Conservation (phyloP, 1,140 invertebrate genomes). For the Hylaeus anthracinus region DNA sequence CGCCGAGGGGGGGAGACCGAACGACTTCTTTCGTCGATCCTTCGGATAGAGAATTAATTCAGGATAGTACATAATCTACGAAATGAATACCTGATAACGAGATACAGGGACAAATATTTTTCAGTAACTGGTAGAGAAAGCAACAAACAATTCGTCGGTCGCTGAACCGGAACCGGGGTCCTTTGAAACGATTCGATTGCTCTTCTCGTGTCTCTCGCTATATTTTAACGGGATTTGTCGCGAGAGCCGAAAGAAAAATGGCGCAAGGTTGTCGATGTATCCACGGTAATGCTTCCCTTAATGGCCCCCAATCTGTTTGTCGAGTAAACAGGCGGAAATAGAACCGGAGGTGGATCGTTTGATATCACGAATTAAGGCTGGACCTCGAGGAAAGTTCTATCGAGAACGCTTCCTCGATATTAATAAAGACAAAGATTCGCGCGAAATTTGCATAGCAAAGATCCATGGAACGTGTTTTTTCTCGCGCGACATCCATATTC, state of each 20-base stretch:
- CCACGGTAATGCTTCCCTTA: constrained; percentile 8
- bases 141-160: neutral
- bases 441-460: constrained; percentile 57
- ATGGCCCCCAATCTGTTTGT: constrained; percentile 29
- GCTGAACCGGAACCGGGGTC: neutral
- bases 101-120: too few species aligned
- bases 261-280: constrained; percentile 2
- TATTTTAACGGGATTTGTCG: constrained; percentile 22
- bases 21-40: constrained; percentile 23
- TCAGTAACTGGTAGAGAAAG: too few species aligned
- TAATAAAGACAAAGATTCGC: constrained; percentile 52
- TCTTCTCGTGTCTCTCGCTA: neutral
- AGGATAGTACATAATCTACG: too few species aligned
- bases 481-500: constrained; percentile 61
- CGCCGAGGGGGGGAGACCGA: constrained; percentile 28
- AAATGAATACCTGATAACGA: too few species aligned
- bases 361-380: constrained; percentile 30
- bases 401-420: constrained; percentile 31
- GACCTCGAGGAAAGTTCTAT: neutral
- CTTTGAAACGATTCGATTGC: neutral
- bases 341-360: constrained; percentile 25
- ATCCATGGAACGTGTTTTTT: constrained; percentile 39
- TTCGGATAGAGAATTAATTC: constrained; percentile 22
- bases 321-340: constrained; percentile 31
- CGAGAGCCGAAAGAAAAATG: constrained; percentile 7